Conservation (phyloP, 1,140 invertebrate species). For the Danaus melanippus region DNA sequence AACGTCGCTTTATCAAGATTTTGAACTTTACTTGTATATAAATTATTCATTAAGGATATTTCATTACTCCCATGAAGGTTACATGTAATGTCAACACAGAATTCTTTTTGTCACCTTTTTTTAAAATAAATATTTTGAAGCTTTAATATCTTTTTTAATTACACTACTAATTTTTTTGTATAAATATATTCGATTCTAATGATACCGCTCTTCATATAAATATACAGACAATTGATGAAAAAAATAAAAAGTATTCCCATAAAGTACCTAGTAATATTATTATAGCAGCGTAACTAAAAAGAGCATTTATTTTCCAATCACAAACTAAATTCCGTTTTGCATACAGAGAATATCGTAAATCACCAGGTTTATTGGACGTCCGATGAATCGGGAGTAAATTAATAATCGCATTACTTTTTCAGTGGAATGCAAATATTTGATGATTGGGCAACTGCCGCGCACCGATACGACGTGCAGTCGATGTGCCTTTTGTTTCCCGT, state of each 20-base stretch:
- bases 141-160: too few relatives aligned
- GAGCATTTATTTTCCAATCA: conserved; percentile 17
- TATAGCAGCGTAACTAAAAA: background rate
- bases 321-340: conserved; percentile 60
- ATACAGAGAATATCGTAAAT: conserved; percentile 57
- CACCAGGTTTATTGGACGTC: conserved; percentile 36
- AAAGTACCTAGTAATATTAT: background rate
- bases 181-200: background rate
- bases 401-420: conserved; percentile 71
- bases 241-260: too few relatives aligned
- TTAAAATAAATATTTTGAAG: too few relatives aligned
- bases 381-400: conserved; percentile 65
- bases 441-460: conserved; percentile 51
- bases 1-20: too few relatives aligned
- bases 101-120: too few relatives aligned
- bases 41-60: too few relatives aligned
- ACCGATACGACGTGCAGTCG: conserved; percentile 36
- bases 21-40: too few relatives aligned
- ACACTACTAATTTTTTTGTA: too few relatives aligned
- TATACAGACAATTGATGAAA: too few relatives aligned
- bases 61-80: too few relatives aligned
- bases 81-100: too few relatives aligned
- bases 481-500: conserved; percentile 15
- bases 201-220: background rate
- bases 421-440: conserved; percentile 66